Percentiles rank a stretch among this genome's conserved stretches.
phyloP scores from a whole-genome alignment of 2,888 invertebrate species.

The Caenorhabditis uteleia region DNA sequence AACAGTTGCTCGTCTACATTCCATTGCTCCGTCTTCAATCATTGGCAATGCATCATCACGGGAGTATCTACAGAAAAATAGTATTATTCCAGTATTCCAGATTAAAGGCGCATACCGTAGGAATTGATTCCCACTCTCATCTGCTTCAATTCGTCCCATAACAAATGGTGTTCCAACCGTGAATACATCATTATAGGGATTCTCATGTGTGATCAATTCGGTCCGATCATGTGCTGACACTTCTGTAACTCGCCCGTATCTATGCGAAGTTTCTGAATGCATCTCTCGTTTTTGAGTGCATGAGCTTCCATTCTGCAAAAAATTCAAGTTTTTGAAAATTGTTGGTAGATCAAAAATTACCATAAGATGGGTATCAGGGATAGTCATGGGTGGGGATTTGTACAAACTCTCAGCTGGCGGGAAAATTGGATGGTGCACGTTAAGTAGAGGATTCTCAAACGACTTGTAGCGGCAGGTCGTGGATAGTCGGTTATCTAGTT shows the following conservation, averaged over 20 bases:
- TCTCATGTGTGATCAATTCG: slow-evolving; percentile 26
- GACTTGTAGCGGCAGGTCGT: slow-evolving; percentile 34
- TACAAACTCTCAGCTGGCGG: slow-evolving; percentile 45
- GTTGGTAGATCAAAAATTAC: slow-evolving; percentile 5
- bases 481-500: too few species aligned
- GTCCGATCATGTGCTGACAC: slow-evolving; percentile 48
- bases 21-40: slow-evolving; percentile 55
- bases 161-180: slow-evolving; percentile 47
- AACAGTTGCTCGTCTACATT: slow-evolving; percentile 47
- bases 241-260: slow-evolving; percentile 41
- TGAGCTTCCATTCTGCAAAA: slow-evolving; percentile 32
- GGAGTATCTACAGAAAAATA: slow-evolving; percentile 16
- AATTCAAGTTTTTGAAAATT: background rate
- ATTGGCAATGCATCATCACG: slow-evolving; percentile 49
- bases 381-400: slow-evolving; percentile 14
- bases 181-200: slow-evolving; percentile 36
- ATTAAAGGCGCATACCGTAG: slow-evolving; percentile 13
- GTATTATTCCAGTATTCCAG: background rate
- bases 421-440: slow-evolving; percentile 50
- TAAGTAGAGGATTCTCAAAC: slow-evolving; percentile 32
- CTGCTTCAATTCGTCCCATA: slow-evolving; percentile 45
- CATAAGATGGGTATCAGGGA: slow-evolving; percentile 5
- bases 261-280: background rate
- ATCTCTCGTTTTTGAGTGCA: background rate
- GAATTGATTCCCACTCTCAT: slow-evolving; percentile 45